Conservation (phyloP, 2,113 vertebrate genomes). For the Riparia riparia region DNA sequence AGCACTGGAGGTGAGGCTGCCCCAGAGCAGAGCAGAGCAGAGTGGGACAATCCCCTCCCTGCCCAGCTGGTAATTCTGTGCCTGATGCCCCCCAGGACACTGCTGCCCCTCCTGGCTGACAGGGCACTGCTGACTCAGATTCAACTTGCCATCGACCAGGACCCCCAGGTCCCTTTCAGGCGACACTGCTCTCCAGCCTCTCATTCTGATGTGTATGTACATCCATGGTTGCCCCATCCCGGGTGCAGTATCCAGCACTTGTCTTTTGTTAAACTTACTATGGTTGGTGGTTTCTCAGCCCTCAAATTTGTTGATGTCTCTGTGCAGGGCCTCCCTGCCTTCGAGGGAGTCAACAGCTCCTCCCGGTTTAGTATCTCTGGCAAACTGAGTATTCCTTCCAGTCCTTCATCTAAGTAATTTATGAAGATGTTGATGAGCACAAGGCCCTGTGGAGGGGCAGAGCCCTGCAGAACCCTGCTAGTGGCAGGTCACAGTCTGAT, state of each 20-base stretch:
- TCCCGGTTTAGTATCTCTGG: not conserved
- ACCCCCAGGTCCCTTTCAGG: fast-evolving
- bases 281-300: not conserved
- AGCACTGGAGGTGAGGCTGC: fast-evolving
- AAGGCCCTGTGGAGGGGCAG: not conserved
- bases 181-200: fast-evolving
- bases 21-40: not conserved
- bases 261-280: not conserved
- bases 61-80: fast-evolving
- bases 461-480: not conserved
- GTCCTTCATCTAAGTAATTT: not conserved
- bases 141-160: fast-evolving
- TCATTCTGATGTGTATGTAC: fast-evolving
- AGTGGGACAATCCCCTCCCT: not conserved
- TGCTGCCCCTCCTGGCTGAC: not conserved
- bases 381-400: not conserved
- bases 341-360: not conserved
- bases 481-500: not conserved
- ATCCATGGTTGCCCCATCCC: not conserved
- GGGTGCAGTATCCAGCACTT: not conserved
- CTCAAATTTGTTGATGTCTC: not conserved
- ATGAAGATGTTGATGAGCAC: not conserved
- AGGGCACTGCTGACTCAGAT: not conserved
- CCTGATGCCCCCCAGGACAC: not conserved
- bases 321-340: not conserved